Conservation (phyloP, 2,888 invertebrate species). For the Xestoiulus laeticollis region DNA sequence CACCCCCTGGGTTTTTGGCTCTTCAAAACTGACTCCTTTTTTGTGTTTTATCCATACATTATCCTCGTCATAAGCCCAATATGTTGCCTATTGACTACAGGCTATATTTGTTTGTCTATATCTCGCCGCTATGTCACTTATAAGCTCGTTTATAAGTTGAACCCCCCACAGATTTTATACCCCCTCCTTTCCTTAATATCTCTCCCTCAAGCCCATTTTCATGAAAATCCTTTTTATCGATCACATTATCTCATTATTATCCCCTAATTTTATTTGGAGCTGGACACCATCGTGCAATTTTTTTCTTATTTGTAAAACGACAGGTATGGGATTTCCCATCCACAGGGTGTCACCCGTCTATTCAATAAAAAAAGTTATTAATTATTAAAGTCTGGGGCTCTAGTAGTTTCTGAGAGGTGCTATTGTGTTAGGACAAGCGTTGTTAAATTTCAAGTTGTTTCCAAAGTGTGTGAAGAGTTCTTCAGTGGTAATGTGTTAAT, state of each 20-base stretch:
- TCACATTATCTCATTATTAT: not conserved
- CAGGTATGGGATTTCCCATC: constrained; percentile 33
- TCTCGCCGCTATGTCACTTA: constrained; percentile 18
- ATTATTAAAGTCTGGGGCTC: not conserved
- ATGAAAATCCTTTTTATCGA: not conserved
- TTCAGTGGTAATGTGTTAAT: not conserved
- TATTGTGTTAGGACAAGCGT: not conserved
- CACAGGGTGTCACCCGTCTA: not conserved
- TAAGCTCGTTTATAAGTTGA: not conserved
- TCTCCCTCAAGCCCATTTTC: not conserved
- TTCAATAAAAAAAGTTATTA: not conserved
- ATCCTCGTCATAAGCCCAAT: constrained; percentile 15
- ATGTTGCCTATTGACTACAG: constrained; percentile 19
- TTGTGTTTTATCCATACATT: constrained; percentile 24
- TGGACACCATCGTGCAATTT: not conserved
- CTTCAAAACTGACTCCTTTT: constrained; percentile 24
- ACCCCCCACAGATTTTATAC: not conserved
- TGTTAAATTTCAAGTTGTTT: not conserved
- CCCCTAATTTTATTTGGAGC: not conserved
- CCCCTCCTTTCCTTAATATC: not conserved
- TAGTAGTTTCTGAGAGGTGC: not conserved
- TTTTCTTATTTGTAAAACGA: not conserved
- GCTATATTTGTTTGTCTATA: constrained; percentile 32
- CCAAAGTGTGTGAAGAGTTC: not conserved
- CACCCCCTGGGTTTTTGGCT: constrained; percentile 25